Conservation (phyloP, 1,140 invertebrate species). For the Caenorhabditis inopinata region DNA sequence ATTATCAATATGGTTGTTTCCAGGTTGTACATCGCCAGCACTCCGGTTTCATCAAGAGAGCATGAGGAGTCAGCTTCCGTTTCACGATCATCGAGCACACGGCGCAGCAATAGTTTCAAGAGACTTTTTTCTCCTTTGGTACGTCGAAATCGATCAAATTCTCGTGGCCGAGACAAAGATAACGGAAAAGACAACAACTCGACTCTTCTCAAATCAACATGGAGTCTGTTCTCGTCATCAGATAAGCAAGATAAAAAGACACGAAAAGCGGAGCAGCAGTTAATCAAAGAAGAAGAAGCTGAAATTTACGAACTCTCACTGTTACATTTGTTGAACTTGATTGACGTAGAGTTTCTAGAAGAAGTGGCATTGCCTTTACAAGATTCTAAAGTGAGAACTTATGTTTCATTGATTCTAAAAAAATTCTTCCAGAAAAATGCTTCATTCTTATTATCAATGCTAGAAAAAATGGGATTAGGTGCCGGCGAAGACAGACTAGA, state of each 20-base stretch:
- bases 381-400: not conserved
- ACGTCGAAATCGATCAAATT: not conserved
- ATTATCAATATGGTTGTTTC: not conserved
- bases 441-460: not conserved
- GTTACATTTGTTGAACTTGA: not conserved
- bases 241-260: not conserved
- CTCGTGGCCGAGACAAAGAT: not conserved
- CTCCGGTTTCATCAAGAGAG: not conserved
- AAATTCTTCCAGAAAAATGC: not conserved
- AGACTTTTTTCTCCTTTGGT: not conserved
- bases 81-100: not conserved
- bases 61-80: not conserved
- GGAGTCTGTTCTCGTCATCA: not conserved
- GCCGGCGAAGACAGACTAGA: not conserved
- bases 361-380: not conserved
- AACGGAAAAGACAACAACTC: not conserved
- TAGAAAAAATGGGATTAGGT: not conserved
- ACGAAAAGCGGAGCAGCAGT: not conserved
- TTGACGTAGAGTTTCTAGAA: not conserved
- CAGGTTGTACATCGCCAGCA: slow-evolving; percentile 1
- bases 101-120: slow-evolving; percentile 4
- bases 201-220: not conserved
- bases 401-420: not conserved
- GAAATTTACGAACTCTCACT: not conserved
- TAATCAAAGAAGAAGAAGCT: not conserved